phyloP scores from a whole-genome alignment of 1,140 invertebrate species.

The Drosophila tsacasi region DNA sequence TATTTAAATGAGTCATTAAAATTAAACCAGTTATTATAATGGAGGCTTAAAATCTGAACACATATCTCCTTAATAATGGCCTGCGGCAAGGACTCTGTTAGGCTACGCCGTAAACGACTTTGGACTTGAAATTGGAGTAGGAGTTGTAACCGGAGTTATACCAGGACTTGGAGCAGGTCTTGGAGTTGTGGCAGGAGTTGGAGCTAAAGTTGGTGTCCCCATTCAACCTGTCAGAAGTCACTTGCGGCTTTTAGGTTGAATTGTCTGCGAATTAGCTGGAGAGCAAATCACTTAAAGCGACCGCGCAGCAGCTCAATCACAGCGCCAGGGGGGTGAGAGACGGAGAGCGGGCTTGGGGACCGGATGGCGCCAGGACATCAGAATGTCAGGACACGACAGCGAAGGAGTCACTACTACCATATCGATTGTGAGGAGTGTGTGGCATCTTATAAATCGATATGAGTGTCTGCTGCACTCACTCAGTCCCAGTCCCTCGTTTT shows the following conservation, averaged over 20 bases:
- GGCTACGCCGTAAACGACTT: neutral
- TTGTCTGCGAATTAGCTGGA: conserved; percentile 72
- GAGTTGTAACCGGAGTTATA: neutral
- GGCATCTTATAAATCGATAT: conserved; percentile 79
- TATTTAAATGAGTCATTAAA: neutral
- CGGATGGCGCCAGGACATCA: conserved; percentile 15
- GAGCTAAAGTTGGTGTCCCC: neutral
- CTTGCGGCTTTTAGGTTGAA: conserved; percentile 42
- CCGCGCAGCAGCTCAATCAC: conserved; percentile 60
- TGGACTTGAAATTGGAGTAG: neutral
- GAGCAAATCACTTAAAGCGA: conserved; percentile 74
- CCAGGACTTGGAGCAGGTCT: neutral
- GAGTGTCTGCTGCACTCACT: conserved; percentile 71
- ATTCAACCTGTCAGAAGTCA: conserved; percentile 44
- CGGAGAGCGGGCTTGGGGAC: neutral
- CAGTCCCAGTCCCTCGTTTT: neutral
- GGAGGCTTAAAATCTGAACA: neutral
- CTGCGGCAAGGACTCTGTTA: neutral
- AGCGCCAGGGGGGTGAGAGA: neutral
- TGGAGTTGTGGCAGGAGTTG: neutral
- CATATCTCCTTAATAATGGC: neutral
- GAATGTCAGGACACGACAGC: conserved; percentile 39
- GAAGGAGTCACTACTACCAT: conserved; percentile 52
- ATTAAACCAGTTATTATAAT: neutral
- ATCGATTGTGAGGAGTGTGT: conserved; percentile 70